Base-by-base conservation (phyloP, 1,140 invertebrate genomes). In the Hypsibius dujardini region DNA sequence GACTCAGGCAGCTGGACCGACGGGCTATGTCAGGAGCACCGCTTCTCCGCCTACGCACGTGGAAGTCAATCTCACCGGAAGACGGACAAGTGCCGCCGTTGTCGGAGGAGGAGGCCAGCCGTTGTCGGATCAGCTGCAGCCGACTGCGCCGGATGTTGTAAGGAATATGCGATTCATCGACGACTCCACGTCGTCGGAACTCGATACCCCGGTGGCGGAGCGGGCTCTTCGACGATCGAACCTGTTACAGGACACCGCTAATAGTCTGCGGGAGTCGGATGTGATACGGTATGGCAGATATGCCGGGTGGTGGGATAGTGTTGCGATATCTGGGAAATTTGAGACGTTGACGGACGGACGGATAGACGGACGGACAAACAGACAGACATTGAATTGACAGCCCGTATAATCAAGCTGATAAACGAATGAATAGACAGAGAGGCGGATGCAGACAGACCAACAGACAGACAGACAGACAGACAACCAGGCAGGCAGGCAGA, bases 141-240 rank as follows among this genome's bases (percentile, higher is more conserved):
- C 45, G 62, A 42, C 42, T 12, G 12, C 62, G 42, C 62, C 62
- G 3, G 62, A 67, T 67, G 42, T 67, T 67, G 62, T 67, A 7
- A 12, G 62, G 3, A 67, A 67, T 67, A 67, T 67, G 62, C 12
- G 42, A 12, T 67, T 67, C 42, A 67, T 67, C 62, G 62, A 67
- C 62, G 62, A 67, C 42, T 67, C 62, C 62, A 67, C 62, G 3
- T 67, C 62, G 42, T 67, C 62, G 12, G 62, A 67, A 7, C 62
- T 67, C 12, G 62, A 67, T 42, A 67, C 62, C 3, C 62, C 62
- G 12, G 42, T 67, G 3, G 62, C 62, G 3, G 62, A 67, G 42
- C 62, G 62, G 12, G 62, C 62, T 45, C 62, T 67, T 45, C 12
- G 42, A 67, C 62, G 62, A 12, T 12, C 62, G 3, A 28, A 28